These are phyloP conservation scores for Loris lydekkerianus DNA, from an alignment of 2,797 vertebrate genomes.

Conservation along the genomic window DNA sequence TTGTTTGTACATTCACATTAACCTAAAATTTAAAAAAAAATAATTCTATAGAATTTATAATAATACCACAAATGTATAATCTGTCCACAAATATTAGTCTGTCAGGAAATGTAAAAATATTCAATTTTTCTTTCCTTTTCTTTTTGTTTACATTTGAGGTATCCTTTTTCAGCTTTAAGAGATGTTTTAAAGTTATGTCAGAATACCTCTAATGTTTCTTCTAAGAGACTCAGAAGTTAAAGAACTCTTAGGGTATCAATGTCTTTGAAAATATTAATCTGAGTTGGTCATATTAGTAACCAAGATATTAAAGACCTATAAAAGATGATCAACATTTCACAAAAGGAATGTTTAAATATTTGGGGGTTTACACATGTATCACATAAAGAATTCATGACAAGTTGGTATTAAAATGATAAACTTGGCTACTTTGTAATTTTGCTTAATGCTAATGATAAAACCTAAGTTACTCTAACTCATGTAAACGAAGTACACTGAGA, in stretches of 20 bases:
- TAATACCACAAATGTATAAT: conserved; percentile 10
- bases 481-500: neutral
- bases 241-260: neutral
- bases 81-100: too few relatives aligned
- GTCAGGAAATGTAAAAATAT: conserved; percentile 36
- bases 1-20: too few relatives aligned
- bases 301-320: conserved; percentile 1
- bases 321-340: neutral
- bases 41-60: neutral
- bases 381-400: conserved; percentile 18
- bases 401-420: conserved; percentile 34
- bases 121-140: conserved; percentile 11
- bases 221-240: conserved; percentile 46
- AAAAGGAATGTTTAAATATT: conserved; percentile 41
- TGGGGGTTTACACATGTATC: neutral
- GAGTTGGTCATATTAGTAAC: conserved; percentile 39
- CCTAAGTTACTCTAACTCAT: conserved; percentile 28
- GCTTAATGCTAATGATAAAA: conserved; percentile 26
- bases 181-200: neutral
- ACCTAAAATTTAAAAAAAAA: too few relatives aligned
- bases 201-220: neutral
- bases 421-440: neutral
- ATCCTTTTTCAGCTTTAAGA: conserved; percentile 11
- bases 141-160: conserved; percentile 34
- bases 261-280: conserved; percentile 51